Conservation (phyloP, 2,797 vertebrate species). For the Spheniscus humboldti region DNA sequence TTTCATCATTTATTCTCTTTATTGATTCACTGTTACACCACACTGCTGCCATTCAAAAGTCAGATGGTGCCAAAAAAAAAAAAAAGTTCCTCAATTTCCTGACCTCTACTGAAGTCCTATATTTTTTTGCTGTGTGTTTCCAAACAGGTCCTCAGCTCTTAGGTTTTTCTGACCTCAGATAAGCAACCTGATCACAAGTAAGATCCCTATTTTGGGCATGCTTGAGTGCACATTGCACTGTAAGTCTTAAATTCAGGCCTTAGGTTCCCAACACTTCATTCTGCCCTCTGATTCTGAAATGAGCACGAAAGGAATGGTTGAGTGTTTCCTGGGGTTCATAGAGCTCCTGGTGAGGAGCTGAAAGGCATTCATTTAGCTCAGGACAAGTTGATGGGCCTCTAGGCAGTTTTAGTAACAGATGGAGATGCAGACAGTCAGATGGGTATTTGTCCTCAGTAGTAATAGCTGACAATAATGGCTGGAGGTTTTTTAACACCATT, state of each 20-base stretch:
- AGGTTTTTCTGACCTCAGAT: not conserved
- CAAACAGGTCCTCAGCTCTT: not conserved
- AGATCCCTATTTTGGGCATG: not conserved
- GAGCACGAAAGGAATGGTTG: not conserved
- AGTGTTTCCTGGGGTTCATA: not conserved
- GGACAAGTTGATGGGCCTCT: not conserved
- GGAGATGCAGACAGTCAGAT: not conserved
- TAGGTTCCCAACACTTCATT: not conserved
- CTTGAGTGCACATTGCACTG: rapidly evolving
- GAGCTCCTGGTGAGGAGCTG: not conserved
- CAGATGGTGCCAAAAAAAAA: not conserved
- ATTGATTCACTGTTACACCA: not conserved
- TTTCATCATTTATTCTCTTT: not conserved
- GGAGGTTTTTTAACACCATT: not conserved
- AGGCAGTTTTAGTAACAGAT: not conserved
- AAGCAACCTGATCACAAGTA: not conserved
- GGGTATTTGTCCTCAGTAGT: not conserved
- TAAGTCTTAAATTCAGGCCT: not conserved
- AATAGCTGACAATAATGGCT: not conserved
- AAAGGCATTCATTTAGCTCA: not conserved
- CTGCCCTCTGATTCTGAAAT: not conserved
- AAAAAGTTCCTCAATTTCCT: not conserved
- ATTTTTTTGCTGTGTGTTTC: not conserved
- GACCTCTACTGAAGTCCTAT: not conserved
- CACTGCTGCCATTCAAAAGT: not conserved